Percentiles rank a stretch among this genome's conserved stretches.
These are phyloP conservation scores for Diplodus sargus DNA, from an alignment of 2,797 vertebrate genomes.

Conservation along the genomic window DNA sequence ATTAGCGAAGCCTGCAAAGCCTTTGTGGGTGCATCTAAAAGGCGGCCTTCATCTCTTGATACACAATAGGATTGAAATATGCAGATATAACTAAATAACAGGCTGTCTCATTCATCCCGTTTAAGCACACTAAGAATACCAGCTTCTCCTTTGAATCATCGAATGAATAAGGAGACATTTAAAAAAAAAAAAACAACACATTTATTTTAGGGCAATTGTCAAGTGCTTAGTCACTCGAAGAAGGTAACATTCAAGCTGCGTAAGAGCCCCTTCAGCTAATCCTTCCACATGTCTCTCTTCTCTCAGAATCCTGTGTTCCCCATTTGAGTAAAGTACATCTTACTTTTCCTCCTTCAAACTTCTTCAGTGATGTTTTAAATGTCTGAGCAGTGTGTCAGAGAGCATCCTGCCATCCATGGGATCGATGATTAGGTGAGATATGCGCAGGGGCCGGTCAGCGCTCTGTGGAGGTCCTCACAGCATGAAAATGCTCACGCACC, in stretches of 20 bases:
- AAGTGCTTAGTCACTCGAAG: slow-evolving; percentile 56
- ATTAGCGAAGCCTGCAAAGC: slow-evolving; percentile 67
- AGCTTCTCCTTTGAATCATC: slow-evolving; percentile 27
- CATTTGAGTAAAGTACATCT: not conserved
- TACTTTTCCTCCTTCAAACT: slow-evolving; percentile 36
- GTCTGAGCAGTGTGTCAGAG: slow-evolving; percentile 26
- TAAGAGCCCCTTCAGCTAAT: not conserved
- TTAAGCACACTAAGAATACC: slow-evolving; percentile 40
- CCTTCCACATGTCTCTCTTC: not conserved
- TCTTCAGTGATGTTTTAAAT: slow-evolving; percentile 49
- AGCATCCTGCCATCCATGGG: slow-evolving; percentile 33
- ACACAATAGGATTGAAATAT: slow-evolving; percentile 59
- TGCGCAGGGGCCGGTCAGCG: slow-evolving; percentile 31
- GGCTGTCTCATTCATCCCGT: slow-evolving; percentile 39
- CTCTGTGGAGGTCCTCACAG: slow-evolving; percentile 38
- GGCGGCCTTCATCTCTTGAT: slow-evolving; percentile 59
- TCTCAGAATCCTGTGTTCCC: not conserved
- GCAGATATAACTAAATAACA: slow-evolving; percentile 57
- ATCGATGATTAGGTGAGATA: slow-evolving; percentile 54
- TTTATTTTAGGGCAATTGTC: slow-evolving; percentile 71
- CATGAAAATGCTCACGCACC: slow-evolving; percentile 10
- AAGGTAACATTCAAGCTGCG: slow-evolving; percentile 25
- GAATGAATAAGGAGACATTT: slow-evolving; percentile 47
- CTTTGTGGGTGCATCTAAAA: slow-evolving; percentile 68
- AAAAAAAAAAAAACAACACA: slow-evolving; percentile 49